These are phyloP conservation scores for Drosophila setosimentum DNA, from an alignment of 2,888 invertebrate genomes.

Conservation along the genomic window DNA sequence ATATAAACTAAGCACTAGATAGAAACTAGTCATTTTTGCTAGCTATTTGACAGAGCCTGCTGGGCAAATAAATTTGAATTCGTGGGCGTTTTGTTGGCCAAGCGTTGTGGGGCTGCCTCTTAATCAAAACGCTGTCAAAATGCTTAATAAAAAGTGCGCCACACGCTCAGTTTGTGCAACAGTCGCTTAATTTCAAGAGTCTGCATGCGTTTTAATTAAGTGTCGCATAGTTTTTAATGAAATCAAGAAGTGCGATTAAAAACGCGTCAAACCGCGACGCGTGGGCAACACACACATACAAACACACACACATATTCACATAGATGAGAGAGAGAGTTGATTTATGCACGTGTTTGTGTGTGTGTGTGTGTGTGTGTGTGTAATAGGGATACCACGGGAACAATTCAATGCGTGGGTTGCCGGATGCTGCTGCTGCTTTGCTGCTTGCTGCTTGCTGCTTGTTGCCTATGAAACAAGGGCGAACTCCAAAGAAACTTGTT, in stretches of 20 bases:
- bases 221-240: conserved; percentile 62
- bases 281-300: conserved; percentile 37
- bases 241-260: conserved; percentile 62
- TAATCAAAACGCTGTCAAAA: conserved; percentile 74
- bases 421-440: conserved; percentile 26
- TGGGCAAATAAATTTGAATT: conserved; percentile 20
- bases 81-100: conserved; percentile 58
- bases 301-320: neutral
- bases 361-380: neutral
- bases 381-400: conserved; percentile 27
- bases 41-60: conserved; percentile 52
- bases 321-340: conserved; percentile 1
- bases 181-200: conserved; percentile 42
- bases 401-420: conserved; percentile 36
- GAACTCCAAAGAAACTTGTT: conserved; percentile 42
- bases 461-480: conserved; percentile 31
- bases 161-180: conserved; percentile 23
- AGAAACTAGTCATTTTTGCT: conserved; percentile 32
- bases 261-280: conserved; percentile 43
- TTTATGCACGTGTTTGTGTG: neutral
- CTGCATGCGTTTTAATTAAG: conserved; percentile 73
- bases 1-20: conserved; percentile 43
- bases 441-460: conserved; percentile 5
- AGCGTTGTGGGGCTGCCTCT: conserved; percentile 47
- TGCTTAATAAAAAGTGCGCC: conserved; percentile 68